These are phyloP conservation scores for Melipona bicolor DNA, from an alignment of 2,888 invertebrate genomes.

Conservation along the genomic window DNA sequence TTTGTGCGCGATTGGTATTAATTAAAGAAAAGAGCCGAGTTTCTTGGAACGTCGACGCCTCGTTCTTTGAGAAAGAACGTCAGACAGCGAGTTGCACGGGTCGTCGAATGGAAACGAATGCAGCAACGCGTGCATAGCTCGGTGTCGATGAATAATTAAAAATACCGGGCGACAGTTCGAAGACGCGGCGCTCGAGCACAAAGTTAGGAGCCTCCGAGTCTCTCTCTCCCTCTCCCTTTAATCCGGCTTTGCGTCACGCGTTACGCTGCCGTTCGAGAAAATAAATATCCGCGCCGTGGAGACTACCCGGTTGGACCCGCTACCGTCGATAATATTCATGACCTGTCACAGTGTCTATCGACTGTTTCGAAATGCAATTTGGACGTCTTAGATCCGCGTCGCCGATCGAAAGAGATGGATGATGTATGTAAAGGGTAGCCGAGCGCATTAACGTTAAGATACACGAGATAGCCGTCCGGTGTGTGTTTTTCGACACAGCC, in stretches of 20 bases:
- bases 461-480: background rate
- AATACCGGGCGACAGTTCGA: conserved; percentile 26
- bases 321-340: conserved; percentile 66
- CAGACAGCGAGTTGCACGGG: background rate
- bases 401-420: background rate
- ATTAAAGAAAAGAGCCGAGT: conserved; percentile 36
- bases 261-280: conserved; percentile 58
- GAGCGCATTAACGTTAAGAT: conserved; percentile 9
- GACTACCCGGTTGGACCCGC: conserved; percentile 3
- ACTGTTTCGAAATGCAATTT: conserved; percentile 45
- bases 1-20: conserved; percentile 40
- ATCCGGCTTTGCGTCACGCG: conserved; percentile 71
- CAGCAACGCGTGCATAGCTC: conserved; percentile 26
- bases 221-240: conserved; percentile 48
- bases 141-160: conserved; percentile 62
- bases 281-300: conserved; percentile 62
- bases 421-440: background rate
- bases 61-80: background rate
- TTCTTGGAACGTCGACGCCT: conserved; percentile 32
- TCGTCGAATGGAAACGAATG: conserved; percentile 19
- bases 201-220: conserved; percentile 12
- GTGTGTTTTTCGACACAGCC: background rate
- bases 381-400: conserved; percentile 21
- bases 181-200: conserved; percentile 20
- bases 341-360: conserved; percentile 44